These are phyloP conservation scores for Cephus sareptanus DNA, from an alignment of 2,888 invertebrate genomes.

Conservation along the genomic window DNA sequence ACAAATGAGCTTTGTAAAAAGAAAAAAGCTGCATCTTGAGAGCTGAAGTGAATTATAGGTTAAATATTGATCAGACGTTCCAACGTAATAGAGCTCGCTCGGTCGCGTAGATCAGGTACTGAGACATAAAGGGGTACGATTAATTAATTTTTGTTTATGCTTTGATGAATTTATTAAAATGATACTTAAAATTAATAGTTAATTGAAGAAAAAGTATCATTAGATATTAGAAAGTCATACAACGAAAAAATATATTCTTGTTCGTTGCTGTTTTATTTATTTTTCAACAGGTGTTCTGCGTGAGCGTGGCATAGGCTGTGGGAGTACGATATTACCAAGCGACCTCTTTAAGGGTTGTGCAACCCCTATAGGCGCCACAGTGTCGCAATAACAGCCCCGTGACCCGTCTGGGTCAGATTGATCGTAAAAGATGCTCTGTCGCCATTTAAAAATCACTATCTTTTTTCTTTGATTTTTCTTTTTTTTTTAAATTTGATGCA, in stretches of 20 bases:
- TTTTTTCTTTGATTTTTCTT: background rate
- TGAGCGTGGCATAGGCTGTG: background rate
- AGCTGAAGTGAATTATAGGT: background rate
- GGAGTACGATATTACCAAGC: background rate
- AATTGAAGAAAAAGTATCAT: background rate
- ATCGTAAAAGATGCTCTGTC: background rate
- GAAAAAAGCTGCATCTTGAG: background rate
- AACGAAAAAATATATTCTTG: background rate
- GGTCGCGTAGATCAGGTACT: background rate
- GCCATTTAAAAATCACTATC: background rate
- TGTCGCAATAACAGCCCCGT: conserved; percentile 1
- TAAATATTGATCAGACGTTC: background rate
- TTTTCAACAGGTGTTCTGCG: background rate
- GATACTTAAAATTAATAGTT: background rate
- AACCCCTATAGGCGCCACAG: background rate
- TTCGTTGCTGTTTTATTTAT: background rate
- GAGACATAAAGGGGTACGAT: background rate
- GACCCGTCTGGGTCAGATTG: background rate
- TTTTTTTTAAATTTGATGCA: too few relatives aligned
- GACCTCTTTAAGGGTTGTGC: conserved; percentile 4
- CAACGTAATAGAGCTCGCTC: background rate
- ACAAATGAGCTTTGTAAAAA: background rate
- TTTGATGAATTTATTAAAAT: background rate
- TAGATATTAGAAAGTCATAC: background rate
- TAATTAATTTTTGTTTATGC: background rate